A percentile compares a stretch with the other conserved stretches of the same genome.
Conservation (phyloP, 2,888 invertebrate species). For the Ephialtes manifestator region DNA sequence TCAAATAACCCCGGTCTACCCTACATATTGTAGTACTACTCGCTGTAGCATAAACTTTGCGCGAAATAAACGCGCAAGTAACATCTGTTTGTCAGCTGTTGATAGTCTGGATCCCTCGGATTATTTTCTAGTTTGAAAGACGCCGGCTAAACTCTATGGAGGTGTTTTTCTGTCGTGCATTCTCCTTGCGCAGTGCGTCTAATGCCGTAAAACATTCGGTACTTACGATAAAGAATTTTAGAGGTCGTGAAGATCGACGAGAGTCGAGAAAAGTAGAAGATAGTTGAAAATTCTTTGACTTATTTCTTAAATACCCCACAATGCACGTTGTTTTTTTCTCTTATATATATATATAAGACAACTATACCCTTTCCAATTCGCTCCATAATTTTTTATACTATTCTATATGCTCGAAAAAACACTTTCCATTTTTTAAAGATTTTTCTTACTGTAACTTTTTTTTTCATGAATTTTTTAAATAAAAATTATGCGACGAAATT, state of each 20-base stretch:
- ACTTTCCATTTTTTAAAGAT: too few species aligned
- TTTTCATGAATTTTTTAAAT: too few species aligned
- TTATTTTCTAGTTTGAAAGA: conserved; percentile 54
- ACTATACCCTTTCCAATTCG: too few species aligned
- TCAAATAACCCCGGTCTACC: neutral
- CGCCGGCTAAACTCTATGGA: neutral
- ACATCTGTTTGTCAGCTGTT: conserved; percentile 69
- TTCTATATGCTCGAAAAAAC: too few species aligned
- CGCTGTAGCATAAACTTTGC: conserved; percentile 38
- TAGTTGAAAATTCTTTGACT: neutral
- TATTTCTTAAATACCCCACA: too few species aligned
- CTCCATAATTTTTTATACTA: too few species aligned
- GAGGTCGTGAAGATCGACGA: neutral
- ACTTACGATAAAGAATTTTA: neutral
- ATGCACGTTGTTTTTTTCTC: neutral
- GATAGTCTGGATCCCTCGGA: conserved; percentile 52
- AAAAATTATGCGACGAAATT: too few species aligned
- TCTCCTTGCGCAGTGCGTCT: neutral
- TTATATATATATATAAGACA: too few species aligned
- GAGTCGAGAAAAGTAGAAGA: conserved; percentile 2
- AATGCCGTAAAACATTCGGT: neutral
- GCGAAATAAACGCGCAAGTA: conserved; percentile 40
- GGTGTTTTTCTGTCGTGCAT: neutral
- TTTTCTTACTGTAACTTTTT: too few species aligned
- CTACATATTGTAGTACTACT: neutral